Conservation (phyloP, 2,888 invertebrate species). For the Bellardia pandia region DNA sequence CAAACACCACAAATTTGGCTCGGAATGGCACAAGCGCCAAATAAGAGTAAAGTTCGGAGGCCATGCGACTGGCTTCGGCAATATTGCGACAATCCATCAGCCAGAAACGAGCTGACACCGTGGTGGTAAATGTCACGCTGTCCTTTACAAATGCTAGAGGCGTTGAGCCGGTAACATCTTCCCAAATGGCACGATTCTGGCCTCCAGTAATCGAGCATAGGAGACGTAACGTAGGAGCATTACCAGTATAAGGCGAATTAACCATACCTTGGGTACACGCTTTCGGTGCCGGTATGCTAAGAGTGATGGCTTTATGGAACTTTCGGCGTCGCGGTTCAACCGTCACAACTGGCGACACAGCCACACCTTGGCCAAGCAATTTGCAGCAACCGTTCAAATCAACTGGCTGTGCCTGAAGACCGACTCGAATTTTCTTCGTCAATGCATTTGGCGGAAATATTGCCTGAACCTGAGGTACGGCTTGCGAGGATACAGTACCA, state of each 20-base stretch:
- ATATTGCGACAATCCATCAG: constrained; percentile 99
- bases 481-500: constrained; percentile 96
- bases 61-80: constrained; percentile 97
- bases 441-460: constrained; percentile 97
- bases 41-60: constrained; percentile 96
- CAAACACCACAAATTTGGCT: constrained; percentile 98
- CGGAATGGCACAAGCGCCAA: constrained; percentile 96
- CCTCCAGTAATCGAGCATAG: constrained; percentile 98
- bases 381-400: constrained; percentile 93
- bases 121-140: constrained; percentile 99
- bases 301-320: constrained; percentile 99
- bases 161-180: constrained; percentile 99
- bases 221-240: constrained; percentile 93
- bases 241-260: constrained; percentile 92
- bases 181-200: constrained; percentile 98
- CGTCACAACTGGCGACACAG: constrained; percentile 98
- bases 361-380: constrained; percentile 96
- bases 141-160: constrained; percentile 98
- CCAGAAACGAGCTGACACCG: constrained; percentile 99
- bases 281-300: constrained; percentile 95
- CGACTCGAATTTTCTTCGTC: constrained; percentile 99
- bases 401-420: constrained; percentile 98
- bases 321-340: constrained; percentile 98
- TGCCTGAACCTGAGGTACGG: constrained; percentile 94
- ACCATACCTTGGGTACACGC: constrained; percentile 89